Evolutionary conservation across 2,888 invertebrate genomes (phyloP), one percentile per base, ranked within the genome.

Genomic region (Caenorhabditis zanzibari): DNA sequence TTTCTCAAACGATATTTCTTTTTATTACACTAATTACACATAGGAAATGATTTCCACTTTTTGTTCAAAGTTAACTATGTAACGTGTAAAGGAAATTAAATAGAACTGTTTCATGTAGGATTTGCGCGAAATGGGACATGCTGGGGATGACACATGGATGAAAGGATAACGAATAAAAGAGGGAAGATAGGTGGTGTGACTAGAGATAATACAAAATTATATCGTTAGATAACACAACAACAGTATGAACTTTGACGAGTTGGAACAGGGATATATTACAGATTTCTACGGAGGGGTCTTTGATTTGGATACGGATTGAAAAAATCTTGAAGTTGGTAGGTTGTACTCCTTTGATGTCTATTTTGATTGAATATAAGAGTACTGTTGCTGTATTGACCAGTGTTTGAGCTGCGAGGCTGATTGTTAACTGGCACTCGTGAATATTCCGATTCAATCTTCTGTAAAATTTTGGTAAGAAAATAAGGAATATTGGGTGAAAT

Each of bases 1-100:
- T 58, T 58, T 26, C 28, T 22, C 14, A 52, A 19, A 26, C 9
- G 54, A 54, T 24, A 54, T 54, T 49, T 41, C 16, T 38, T 61
- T 12, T 38, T 41, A 2, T 41, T 61, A 28, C 19, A 10, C 16
- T 9, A 32, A n/a, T 19, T 12, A 38, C 2, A 26, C 24, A 28
- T 16, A 28, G 5, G 56, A 56, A 56, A 56, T 56, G 56, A 56
- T 44, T 7, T n/a, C n/a, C n/a, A n/a, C n/a, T n/a, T n/a, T n/a
- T n/a, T n/a, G n/a, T n/a, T n/a, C n/a, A n/a, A n/a, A n/a, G n/a
- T n/a, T n/a, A n/a, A n/a, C n/a, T n/a, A n/a, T n/a, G n/a, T n/a
- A n/a, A n/a, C n/a, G n/a, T n/a, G n/a, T n/a, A n/a, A n/a, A n/a
- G 32, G 7, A 7, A 44, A 12, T 32, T 58, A 19, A 19, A 7